Conservation (phyloP, 2,888 invertebrate species). For the Lissocephala sabroskyi region DNA sequence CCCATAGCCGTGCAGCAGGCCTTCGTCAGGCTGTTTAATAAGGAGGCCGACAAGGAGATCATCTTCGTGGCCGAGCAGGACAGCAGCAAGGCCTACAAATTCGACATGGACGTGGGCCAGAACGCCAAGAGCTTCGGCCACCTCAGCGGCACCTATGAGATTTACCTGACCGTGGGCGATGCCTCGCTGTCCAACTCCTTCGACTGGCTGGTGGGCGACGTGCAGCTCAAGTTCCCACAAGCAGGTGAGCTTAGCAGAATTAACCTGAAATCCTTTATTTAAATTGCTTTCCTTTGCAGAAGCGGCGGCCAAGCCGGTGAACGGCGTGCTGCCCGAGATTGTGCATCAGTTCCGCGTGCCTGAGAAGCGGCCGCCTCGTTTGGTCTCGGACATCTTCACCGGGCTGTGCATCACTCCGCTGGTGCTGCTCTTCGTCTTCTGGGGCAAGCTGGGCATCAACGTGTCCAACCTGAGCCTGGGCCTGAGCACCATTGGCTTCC, state of each 20-base stretch:
- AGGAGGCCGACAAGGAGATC: constrained; percentile 83
- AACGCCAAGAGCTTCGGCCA: constrained; percentile 85
- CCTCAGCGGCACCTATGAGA: constrained; percentile 83
- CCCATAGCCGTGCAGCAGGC: constrained; percentile 86
- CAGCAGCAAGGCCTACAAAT: constrained; percentile 83
- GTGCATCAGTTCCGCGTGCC: constrained; percentile 91
- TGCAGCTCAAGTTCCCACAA: constrained; percentile 81
- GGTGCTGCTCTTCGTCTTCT: constrained; percentile 85
- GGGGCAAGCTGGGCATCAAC: constrained; percentile 91
- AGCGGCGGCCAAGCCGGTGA: constrained; percentile 43
- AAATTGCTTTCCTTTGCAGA: constrained; percentile 31
- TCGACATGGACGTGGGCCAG: constrained; percentile 90
- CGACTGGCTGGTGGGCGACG: constrained; percentile 87
- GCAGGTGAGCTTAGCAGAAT: too few relatives aligned
- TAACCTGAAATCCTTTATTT: too few relatives aligned
- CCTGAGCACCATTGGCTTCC: constrained; percentile 89
- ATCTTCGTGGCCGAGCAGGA: constrained; percentile 96
- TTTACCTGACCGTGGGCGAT: constrained; percentile 93
- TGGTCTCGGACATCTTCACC: constrained; percentile 93
- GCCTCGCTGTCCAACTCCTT: constrained; percentile 91
- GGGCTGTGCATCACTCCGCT: constrained; percentile 86
- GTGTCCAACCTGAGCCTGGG: constrained; percentile 85
- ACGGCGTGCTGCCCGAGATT: constrained; percentile 77
- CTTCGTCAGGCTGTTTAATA: constrained; percentile 85
- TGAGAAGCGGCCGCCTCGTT: constrained; percentile 90